phyloP scores from a whole-genome alignment of 2,113 vertebrate genomes.

The Odocoileus hemionus region DNA sequence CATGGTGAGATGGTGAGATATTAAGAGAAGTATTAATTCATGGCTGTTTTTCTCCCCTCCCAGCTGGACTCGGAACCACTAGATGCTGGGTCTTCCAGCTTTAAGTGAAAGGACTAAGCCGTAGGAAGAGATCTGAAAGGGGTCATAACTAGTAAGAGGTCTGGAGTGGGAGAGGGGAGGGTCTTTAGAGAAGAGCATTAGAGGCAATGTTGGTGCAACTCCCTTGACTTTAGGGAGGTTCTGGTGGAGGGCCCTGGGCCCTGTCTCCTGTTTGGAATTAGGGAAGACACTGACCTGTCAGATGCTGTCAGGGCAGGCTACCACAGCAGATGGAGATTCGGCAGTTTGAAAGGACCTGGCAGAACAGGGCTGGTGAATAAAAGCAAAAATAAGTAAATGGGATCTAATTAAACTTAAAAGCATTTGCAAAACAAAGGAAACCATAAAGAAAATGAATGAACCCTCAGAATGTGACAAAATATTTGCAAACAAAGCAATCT shows the following conservation, averaged over 20 bases:
- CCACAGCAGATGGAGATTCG: not conserved
- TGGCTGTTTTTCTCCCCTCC: not conserved
- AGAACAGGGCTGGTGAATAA: not conserved
- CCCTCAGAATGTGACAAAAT: not conserved
- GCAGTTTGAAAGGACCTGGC: not conserved
- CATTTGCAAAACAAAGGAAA: not conserved
- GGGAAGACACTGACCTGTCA: not conserved
- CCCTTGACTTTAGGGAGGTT: not conserved
- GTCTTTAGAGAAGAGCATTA: not conserved
- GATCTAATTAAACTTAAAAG: not conserved
- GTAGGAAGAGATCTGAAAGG: not conserved
- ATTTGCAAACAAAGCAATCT: not conserved
- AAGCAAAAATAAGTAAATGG: not conserved
- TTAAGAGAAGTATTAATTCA: not conserved
- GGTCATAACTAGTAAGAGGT: not conserved
- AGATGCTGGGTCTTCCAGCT: not conserved
- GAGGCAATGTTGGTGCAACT: not conserved
- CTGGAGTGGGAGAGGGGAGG: not conserved
- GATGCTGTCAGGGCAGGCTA: not conserved
- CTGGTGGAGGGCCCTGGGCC: not conserved
- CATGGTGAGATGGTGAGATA: not conserved
- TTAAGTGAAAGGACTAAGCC: not conserved
- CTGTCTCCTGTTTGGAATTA: not conserved
- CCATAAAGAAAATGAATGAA: not conserved
- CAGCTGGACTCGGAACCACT: not conserved